Percentiles rank a stretch among this genome's conserved stretches.
Evolutionary conservation across 2,797 vertebrate species (phyloP).

Genomic region (Borostomias antarcticus): DNA sequence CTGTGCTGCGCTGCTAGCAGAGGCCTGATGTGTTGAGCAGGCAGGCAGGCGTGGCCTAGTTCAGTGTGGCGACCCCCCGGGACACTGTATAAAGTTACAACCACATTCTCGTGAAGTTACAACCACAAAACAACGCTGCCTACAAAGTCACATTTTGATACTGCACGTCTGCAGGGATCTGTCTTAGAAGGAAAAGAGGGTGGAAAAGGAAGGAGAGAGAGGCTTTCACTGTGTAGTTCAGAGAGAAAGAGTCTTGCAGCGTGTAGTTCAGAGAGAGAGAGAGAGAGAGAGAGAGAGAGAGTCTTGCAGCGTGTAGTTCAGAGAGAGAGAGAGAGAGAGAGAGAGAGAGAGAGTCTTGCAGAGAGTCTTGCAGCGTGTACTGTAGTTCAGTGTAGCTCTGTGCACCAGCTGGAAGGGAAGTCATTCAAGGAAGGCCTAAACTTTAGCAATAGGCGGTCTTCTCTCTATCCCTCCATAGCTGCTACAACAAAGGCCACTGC

Average conservation of each 20-base stretch:
- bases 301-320: no score
- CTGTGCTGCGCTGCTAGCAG: conserved; percentile 35
- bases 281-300: neutral
- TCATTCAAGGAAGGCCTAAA: neutral
- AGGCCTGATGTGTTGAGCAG: conserved; percentile 54
- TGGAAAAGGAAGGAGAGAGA: neutral
- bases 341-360: conserved; percentile 1
- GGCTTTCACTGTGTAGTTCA: no score
- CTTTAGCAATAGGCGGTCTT: neutral
- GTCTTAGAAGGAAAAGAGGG: neutral
- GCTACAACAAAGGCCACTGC: conserved; percentile 23
- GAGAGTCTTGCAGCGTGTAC: neutral
- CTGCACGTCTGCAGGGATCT: neutral
- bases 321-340: neutral
- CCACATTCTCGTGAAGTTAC: no score
- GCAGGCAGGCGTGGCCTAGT: conserved; percentile 1
- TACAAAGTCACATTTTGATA: no score
- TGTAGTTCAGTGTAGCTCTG: neutral
- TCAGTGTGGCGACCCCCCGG: neutral
- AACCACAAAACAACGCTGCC: no score
- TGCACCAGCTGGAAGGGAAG: conserved; percentile 5
- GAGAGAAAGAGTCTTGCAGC: neutral
- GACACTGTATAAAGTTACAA: no score
- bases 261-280: neutral
- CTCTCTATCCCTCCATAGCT: conserved; percentile 12